These are phyloP conservation scores for Drosophila monieri DNA, from an alignment of 2,888 invertebrate species.

Conservation along the genomic window DNA sequence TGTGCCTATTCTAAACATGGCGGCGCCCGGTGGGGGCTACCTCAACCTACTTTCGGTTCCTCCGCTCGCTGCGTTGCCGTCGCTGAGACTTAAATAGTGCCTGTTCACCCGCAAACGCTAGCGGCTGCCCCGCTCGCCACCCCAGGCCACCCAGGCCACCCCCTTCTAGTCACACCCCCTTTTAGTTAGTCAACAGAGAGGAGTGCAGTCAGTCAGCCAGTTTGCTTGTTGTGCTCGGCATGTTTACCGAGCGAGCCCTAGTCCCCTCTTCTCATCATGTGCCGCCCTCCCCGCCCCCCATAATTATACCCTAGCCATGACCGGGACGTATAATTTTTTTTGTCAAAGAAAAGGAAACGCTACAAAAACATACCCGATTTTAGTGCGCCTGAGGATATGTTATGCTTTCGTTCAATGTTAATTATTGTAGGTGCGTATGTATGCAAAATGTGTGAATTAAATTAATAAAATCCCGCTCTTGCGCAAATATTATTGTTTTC, in stretches of 20 bases:
- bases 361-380: background rate
- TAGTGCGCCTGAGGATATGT: background rate
- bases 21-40: slow-evolving; percentile 62
- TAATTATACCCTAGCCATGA: slow-evolving; percentile 39
- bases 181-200: slow-evolving; percentile 58
- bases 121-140: too few species aligned
- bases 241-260: slow-evolving; percentile 64
- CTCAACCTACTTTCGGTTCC: slow-evolving; percentile 70
- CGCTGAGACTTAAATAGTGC: slow-evolving; percentile 71
- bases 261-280: slow-evolving; percentile 32
- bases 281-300: slow-evolving; percentile 31
- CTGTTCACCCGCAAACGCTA: slow-evolving; percentile 15
- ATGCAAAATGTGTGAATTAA: background rate
- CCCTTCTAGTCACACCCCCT: slow-evolving; percentile 25
- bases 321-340: slow-evolving; percentile 20
- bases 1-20: slow-evolving; percentile 79
- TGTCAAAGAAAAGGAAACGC: slow-evolving; percentile 3
- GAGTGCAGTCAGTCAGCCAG: slow-evolving; percentile 44
- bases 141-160: too few species aligned
- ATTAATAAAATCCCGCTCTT: background rate
- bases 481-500: background rate
- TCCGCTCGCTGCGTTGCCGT: slow-evolving; percentile 51
- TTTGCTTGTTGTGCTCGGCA: slow-evolving; percentile 53
- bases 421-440: too few species aligned
- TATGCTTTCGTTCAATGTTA: background rate